Evolutionary conservation across 2,888 invertebrate genomes (phyloP).

Genomic region (Aelia acuminata): DNA sequence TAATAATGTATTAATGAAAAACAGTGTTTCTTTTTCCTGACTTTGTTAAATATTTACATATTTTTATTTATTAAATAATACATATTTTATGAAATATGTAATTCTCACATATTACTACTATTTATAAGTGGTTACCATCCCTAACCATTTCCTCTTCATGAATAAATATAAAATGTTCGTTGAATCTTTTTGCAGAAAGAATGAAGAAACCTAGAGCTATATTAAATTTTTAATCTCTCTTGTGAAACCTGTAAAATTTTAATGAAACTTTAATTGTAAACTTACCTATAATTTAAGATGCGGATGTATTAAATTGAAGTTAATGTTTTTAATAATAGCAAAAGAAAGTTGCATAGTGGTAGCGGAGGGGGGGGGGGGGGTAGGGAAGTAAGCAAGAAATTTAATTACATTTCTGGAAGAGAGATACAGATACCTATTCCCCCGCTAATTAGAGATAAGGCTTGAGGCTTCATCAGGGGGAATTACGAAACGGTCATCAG

Average conservation of each 20-base stretch:
- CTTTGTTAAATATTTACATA: too few species aligned
- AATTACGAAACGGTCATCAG: not conserved
- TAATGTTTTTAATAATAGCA: not conserved
- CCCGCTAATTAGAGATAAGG: conserved; percentile 27
- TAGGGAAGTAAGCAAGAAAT: not conserved
- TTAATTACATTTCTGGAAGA: conserved; percentile 11
- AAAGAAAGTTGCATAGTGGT: too few species aligned
- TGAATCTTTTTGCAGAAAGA: too few species aligned
- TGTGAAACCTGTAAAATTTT: not conserved
- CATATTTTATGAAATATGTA: too few species aligned
- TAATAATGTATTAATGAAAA: too few species aligned
- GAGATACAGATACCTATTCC: conserved; percentile 31
- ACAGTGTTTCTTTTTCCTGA: too few species aligned
- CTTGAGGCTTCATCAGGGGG: not conserved
- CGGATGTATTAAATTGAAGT: not conserved
- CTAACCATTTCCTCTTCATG: too few species aligned
- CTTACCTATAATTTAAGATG: not conserved
- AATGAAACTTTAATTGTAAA: not conserved
- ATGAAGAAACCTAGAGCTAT: not conserved
- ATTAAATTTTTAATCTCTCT: not conserved
- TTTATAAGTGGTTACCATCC: too few species aligned
- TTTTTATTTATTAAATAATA: too few species aligned
- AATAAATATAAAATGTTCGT: too few species aligned
- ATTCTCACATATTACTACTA: too few species aligned
- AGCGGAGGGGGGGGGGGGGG: too few species aligned